Conservation (phyloP, 2,113 vertebrate species). For the Cervus canadensis region DNA sequence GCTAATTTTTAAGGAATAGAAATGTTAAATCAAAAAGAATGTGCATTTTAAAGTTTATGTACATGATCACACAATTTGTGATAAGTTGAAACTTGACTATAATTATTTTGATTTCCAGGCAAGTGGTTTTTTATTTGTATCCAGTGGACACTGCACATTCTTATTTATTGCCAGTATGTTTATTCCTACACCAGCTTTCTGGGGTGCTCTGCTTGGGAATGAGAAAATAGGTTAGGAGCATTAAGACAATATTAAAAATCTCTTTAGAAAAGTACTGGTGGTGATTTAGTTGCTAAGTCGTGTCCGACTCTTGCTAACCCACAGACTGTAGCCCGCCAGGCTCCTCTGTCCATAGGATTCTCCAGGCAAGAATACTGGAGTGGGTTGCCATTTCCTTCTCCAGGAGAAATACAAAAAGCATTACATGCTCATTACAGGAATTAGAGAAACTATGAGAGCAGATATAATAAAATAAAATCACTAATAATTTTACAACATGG, state of each 20-base stretch:
- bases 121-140: neutral
- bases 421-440: neutral
- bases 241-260: neutral
- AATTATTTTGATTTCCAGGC: neutral
- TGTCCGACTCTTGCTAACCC: too few relatives aligned
- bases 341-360: too few relatives aligned
- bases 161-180: neutral
- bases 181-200: neutral
- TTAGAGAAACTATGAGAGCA: neutral
- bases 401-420: too few relatives aligned
- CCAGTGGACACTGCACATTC: neutral
- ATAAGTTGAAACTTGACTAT: neutral
- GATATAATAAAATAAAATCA: neutral
- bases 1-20: neutral
- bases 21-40: neutral
- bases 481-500: neutral
- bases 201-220: neutral
- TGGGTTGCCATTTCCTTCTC: too few relatives aligned
- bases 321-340: too few relatives aligned
- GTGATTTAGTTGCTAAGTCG: too few relatives aligned
- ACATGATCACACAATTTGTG: neutral
- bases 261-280: neutral
- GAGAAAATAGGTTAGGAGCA: neutral
- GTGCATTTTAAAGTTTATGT: neutral
- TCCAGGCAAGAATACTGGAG: too few relatives aligned